These are phyloP conservation scores for Danio jaintianensis DNA, from an alignment of 2,797 vertebrate species.

Conservation along the genomic window DNA sequence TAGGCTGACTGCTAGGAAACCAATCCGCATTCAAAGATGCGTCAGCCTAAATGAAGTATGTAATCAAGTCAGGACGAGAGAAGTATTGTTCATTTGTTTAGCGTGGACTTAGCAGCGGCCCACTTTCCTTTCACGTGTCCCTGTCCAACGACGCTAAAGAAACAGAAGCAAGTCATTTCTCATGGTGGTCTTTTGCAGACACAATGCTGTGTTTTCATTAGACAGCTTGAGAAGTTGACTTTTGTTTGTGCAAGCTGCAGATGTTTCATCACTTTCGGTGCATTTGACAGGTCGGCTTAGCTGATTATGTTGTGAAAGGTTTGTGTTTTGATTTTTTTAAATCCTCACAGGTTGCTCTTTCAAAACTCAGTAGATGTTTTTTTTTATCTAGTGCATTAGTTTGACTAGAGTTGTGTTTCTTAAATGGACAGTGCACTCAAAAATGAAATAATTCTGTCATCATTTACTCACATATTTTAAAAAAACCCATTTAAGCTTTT, in stretches of 20 bases:
- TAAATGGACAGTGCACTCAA: too few species aligned
- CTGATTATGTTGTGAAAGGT: not conserved
- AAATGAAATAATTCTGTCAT: too few species aligned
- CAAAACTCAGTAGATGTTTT: not conserved
- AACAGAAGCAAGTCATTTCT: conserved; percentile 14
- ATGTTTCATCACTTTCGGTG: not conserved
- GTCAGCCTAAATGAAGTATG: conserved; percentile 26
- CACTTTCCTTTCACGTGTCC: conserved; percentile 10
- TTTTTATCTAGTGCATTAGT: too few species aligned
- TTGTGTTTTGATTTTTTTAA: not conserved
- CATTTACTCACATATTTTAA: too few species aligned
- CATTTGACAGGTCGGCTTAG: not conserved
- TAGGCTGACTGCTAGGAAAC: conserved; percentile 17
- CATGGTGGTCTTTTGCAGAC: conserved; percentile 15
- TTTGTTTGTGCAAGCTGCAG: not conserved
- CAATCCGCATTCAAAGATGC: conserved; percentile 25
- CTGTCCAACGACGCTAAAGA: not conserved
- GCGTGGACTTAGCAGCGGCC: conserved; percentile 22
- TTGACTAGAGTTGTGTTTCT: too few species aligned
- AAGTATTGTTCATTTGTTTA: conserved; percentile 27
- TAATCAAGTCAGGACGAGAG: conserved; percentile 40
- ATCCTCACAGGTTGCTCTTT: not conserved
- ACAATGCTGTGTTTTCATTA: conserved; percentile 11
- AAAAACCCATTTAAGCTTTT: too few species aligned
- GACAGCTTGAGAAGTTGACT: not conserved